Conservation (phyloP, 2,888 invertebrate genomes). For the Leptinotarsa haldemani region DNA sequence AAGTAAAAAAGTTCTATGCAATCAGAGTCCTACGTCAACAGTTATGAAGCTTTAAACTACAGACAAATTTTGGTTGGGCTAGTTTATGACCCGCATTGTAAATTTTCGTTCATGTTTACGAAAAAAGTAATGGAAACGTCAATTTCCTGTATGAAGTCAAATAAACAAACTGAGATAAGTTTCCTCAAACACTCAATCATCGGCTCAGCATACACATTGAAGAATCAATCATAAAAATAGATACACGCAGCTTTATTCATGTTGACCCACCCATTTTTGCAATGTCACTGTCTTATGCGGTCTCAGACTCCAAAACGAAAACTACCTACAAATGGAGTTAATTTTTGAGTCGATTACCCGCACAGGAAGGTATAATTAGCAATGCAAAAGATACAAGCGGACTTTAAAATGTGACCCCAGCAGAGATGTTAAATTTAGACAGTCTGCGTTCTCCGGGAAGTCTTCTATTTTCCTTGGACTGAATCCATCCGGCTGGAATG, state of each 20-base stretch:
- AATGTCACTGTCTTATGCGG: not conserved
- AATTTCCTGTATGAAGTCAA: no score
- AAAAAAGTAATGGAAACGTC: no score
- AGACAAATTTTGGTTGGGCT: no score
- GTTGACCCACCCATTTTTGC: not conserved
- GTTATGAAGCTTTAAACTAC: no score
- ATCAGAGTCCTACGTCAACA: no score
- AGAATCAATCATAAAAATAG: no score
- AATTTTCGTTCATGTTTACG: no score
- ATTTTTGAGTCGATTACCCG: slow-evolving; percentile 14
- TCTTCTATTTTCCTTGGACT: slow-evolving; percentile 25
- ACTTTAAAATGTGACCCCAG: slow-evolving; percentile 21
- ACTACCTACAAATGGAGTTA: not conserved
- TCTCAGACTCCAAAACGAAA: not conserved
- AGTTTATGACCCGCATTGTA: no score
- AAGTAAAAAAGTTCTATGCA: no score
- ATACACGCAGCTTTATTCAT: not conserved
- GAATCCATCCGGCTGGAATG: slow-evolving; percentile 11
- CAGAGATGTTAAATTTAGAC: slow-evolving; percentile 26
- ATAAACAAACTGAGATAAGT: no score
- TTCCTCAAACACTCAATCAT: not conserved
- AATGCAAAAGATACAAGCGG: slow-evolving; percentile 15
- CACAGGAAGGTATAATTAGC: slow-evolving; percentile 20
- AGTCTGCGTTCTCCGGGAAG: slow-evolving; percentile 16
- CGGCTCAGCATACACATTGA: not conserved